Base-by-base conservation (phyloP, 2,888 invertebrate species). In the Nemurella pictetii region DNA sequence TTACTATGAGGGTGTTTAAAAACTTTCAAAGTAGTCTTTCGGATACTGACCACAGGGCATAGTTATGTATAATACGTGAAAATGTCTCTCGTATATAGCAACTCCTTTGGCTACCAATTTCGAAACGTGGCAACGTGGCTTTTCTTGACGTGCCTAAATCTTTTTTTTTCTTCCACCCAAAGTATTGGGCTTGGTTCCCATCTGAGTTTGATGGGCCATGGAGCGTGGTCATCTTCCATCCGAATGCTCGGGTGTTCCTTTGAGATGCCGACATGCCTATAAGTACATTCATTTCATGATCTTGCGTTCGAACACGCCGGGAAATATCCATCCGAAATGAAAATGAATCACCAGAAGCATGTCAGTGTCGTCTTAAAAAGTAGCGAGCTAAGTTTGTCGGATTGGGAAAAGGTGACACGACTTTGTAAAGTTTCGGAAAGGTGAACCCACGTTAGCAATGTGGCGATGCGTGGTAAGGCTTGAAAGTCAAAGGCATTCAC, bases 51-150 rank as follows among this genome's bases (percentile, higher is more conserved):
- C 75, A 75, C 75, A 75, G 75, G 75, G 75, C 75, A 75, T 75
- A 75, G 75, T 75, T 75, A 75, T 75, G 26, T 75, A 26, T 26
- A 9, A 7, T 15, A 75, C 25, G 7, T 36, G 15, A 36, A 36
- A 27, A n/a, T 75, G 28, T 27, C 75, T 55, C 9, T 55, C 55
- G 55, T 55, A 20, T 20, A 7, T 55, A 32, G n/a, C 32, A 15
- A 20, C 55, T 55, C 12, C 55, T 55, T 20, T 55, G 55, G 12
- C 55, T 55, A 55, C 55, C 55, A 55, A 12, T 25, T 4, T 28
- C 32, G 1, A 55, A 75, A 84, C 30, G 73, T 83, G 85, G 82
- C 85, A 83, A 85, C 84, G 25, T 27, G 0, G 84, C 35, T 20
- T 32, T 32, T 32, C 32, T 29, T 55, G 75, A 77, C 83, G 80